Conservation (phyloP, 2,113 vertebrate species). For the Geococcyx californianus region DNA sequence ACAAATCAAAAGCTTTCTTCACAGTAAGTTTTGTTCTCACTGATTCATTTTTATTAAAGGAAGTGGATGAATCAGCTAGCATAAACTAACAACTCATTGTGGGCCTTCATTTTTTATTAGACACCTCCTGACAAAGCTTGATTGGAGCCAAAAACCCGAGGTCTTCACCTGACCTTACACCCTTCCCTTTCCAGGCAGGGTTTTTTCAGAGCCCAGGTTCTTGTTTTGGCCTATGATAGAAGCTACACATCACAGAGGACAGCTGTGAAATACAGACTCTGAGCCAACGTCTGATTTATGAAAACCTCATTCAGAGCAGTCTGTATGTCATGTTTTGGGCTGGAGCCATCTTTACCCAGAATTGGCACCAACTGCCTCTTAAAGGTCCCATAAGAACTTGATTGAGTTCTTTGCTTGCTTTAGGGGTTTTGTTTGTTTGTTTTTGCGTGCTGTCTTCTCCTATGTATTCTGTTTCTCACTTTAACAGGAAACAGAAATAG, state of each 20-base stretch:
- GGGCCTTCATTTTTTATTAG: neutral
- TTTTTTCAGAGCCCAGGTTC: neutral
- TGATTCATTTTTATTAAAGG: neutral
- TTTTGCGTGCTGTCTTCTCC: neutral
- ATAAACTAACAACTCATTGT: neutral
- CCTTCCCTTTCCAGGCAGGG: neutral
- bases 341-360: slow-evolving; percentile 35
- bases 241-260: neutral
- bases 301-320: slow-evolving; percentile 29
- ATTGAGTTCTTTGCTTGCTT: neutral
- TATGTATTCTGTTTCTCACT: neutral
- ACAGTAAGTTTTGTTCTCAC: neutral
- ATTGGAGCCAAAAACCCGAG: neutral
- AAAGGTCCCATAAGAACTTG: neutral
- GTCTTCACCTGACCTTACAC: neutral
- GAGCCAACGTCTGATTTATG: slow-evolving; percentile 21
- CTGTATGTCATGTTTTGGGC: neutral
- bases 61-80: neutral
- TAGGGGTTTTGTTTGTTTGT: neutral
- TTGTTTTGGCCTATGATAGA: neutral
- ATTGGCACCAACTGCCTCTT: neutral
- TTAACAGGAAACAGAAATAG: neutral
- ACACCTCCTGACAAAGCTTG: neutral
- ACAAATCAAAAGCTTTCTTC: neutral
- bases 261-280: slow-evolving; percentile 25